phyloP scores from a whole-genome alignment of 2,888 invertebrate species.

The Calameuta filiformis region DNA sequence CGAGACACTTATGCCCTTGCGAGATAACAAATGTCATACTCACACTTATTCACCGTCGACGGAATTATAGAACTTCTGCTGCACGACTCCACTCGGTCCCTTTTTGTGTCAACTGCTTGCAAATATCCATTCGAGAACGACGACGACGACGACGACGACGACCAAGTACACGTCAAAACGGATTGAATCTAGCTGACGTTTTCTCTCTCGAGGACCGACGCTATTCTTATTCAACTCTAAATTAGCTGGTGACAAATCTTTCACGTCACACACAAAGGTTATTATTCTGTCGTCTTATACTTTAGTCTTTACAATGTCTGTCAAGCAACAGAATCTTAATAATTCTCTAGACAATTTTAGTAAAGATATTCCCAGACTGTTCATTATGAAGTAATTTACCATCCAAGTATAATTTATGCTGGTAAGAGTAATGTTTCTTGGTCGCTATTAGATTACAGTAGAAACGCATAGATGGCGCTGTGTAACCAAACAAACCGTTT shows the following conservation, averaged over 20 bases:
- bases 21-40: slow-evolving; percentile 43
- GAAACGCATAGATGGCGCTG: background rate
- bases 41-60: slow-evolving; percentile 13
- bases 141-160: background rate
- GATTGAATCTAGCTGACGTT: background rate
- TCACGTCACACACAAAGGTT: background rate
- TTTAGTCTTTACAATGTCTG: background rate
- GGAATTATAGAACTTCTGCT: slow-evolving; percentile 29
- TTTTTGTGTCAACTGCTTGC: slow-evolving; percentile 15
- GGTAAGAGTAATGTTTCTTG: background rate
- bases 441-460: background rate
- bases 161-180: background rate
- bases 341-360: background rate
- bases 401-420: background rate
- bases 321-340: background rate
- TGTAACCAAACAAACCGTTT: background rate
- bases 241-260: background rate
- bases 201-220: background rate
- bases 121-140: slow-evolving; percentile 16
- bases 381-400: background rate
- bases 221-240: background rate
- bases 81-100: slow-evolving; percentile 19
- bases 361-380: background rate
- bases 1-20: slow-evolving; percentile 34
- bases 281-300: background rate